Base-by-base conservation (phyloP, 2,888 invertebrate genomes). In the Cerceris ruficornis region DNA sequence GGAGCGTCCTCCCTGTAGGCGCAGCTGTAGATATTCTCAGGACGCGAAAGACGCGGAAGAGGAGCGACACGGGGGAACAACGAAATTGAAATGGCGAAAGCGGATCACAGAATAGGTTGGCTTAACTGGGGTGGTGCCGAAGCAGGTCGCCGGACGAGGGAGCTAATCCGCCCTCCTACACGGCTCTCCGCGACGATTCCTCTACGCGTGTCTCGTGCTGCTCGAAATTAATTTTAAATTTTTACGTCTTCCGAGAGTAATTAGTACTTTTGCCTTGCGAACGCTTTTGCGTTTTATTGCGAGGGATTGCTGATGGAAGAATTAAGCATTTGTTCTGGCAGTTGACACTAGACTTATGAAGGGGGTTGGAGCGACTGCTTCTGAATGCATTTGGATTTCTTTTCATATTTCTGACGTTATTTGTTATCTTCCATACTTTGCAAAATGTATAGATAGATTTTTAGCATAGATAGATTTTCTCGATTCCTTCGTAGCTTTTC, bases 51-150 rank as follows among this genome's bases (percentile, higher is more conserved):
- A 85, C 76, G 81, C 69, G 77, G 65, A 80, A 82, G 80, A 80
- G 79, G 65, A 77, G 84, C 84, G 84, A 84, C 85, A 86, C 77
- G 81, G 69, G 82, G 86, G 87, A 87, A 88, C 87, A 78, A 82
- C 88, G 87, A 88, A 90, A 90, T 90, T 90, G 89, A 90, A 90
- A 90, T 90, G 89, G 89, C 87, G 88, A 90, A 90, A 90, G 90
- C 91, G 90, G 91, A 90, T 90, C 91, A 89, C 81, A 76, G 88
- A 88, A 88, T 88, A 88, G 88, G 85, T 87, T 87, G 88, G 88
- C 88, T 88, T 87, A 88, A 86, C 85, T 58, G 75, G 80, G 77
- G 86, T 74, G 73, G 66, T 46, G 68, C 62, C 74, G 76, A 75
- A 86, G 86, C 81, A 81, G 83, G 86, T 79, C 84, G 80, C 73